Percentiles rank a stretch among this genome's conserved stretches.
Evolutionary conservation across 1,140 invertebrate species (phyloP).

Genomic region (Ditylenchus dipsaci): DNA sequence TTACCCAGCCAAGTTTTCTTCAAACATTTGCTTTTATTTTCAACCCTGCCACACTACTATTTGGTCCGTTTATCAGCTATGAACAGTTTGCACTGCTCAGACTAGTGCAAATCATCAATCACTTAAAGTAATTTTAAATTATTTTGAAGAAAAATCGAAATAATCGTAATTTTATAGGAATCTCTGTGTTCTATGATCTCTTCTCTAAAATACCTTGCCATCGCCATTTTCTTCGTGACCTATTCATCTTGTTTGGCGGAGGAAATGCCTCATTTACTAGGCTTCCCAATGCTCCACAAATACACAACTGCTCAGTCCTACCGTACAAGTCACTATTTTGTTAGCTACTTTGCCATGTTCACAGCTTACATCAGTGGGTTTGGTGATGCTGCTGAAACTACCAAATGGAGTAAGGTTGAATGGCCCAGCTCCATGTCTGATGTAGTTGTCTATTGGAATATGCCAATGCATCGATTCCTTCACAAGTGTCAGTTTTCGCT

Average conservation of each 20-base stretch:
- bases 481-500: slow-evolving; percentile 27
- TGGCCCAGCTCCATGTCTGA: slow-evolving; percentile 32
- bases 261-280: neutral
- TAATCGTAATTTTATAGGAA: neutral
- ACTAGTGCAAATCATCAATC: neutral
- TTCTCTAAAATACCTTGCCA: neutral
- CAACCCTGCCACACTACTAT: slow-evolving; percentile 7
- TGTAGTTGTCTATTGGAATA: slow-evolving; percentile 36
- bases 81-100: neutral
- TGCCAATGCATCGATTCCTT: slow-evolving; percentile 37
- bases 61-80: neutral
- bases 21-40: neutral
- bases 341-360: slow-evolving; percentile 25
- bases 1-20: neutral
- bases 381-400: slow-evolving; percentile 1
- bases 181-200: neutral
- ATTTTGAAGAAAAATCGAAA: neutral
- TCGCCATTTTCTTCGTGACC: neutral
- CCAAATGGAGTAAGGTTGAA: slow-evolving; percentile 23
- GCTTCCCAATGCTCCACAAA: neutral
- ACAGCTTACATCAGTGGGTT: slow-evolving; percentile 2
- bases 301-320: slow-evolving; percentile 33
- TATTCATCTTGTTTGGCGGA: neutral
- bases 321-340: slow-evolving; percentile 37
- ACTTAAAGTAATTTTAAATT: neutral